Base-by-base conservation (phyloP, 1,140 invertebrate species). In the Neodiprion lecontei region DNA sequence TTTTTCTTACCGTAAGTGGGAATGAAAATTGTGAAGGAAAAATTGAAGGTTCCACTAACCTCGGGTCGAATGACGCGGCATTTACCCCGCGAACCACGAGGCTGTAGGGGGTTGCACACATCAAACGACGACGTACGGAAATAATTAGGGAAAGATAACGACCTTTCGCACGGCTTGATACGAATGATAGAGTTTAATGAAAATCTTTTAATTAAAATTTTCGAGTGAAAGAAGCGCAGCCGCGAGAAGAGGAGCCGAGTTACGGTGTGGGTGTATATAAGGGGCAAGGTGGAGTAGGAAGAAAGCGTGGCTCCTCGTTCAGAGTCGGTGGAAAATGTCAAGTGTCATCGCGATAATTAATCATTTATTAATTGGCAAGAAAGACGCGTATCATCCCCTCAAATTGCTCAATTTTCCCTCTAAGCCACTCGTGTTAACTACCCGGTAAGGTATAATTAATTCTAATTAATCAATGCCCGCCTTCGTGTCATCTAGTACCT, bases 321-420 rank as follows among this genome's bases (percentile, higher is more conserved):
- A 23, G 17, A 17, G 40, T 47, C 48, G 7, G 9, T 71, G 14
- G 70, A 14, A 50, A 82, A 84, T 82, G 76, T 76, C 79, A 76
- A 83, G 82, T 83, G 83, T 85, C 84, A 84, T 84, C 80, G 71
- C 69, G 69, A 76, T 82, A 85, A 86, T 86, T 85, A 86, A 86
- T 86, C 83, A 85, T 82, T 77, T 80, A 85, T 85, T 86, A 85
- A 86, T 85, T 85, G 82, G 81, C 80, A 85, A 84, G 79, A 82
- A 84, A 85, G 83, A 78, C 79, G 74, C 78, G 79, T 77, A 81
- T 82, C 80, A 81, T 85, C 79, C 76, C 75, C 28, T 61, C 74
- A 78, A 82, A 83, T 84, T 84, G 78, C 78, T 78, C 77, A 79
- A 80, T 84, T 83, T 81, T 81, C 74, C 76, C 72, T 69, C 28